Conservation (phyloP, 2,113 vertebrate species). For the Scortum barcoo region DNA sequence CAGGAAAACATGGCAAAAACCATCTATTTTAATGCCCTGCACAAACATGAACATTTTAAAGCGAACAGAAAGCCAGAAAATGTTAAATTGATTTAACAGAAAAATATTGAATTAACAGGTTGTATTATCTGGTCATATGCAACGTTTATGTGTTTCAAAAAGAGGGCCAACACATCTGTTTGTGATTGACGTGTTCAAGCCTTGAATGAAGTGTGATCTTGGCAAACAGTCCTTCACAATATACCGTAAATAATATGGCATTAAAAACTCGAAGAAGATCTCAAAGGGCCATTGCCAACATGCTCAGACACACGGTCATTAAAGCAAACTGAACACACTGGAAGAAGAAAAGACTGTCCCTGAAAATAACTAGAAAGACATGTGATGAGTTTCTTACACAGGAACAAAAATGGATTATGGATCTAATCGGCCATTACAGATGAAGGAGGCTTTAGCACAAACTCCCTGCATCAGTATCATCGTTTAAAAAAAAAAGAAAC, state of each 20-base stretch:
- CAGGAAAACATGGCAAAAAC: neutral
- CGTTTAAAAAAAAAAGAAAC: neutral
- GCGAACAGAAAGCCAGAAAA: neutral
- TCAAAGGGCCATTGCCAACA: neutral
- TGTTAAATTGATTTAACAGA: neutral
- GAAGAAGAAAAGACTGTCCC: neutral
- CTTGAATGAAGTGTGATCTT: neutral
- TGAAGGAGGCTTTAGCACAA: neutral
- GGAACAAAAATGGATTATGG: too few relatives aligned
- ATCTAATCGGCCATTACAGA: neutral
- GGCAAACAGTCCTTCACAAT: neutral
- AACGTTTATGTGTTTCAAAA: neutral
- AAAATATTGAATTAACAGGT: neutral
- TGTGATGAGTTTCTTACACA: too few relatives aligned
- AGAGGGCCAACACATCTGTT: too few relatives aligned
- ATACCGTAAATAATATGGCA: neutral
- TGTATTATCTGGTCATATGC: neutral
- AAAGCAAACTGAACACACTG: neutral
- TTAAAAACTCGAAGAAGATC: neutral
- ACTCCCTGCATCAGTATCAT: too few relatives aligned
- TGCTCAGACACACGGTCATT: neutral
- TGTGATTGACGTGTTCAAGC: neutral
- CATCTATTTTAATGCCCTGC: neutral
- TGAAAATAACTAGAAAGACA: too few relatives aligned
- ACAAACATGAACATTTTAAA: neutral